Conservation (phyloP, 2,888 invertebrate species). For the Euzetes globulus region DNA sequence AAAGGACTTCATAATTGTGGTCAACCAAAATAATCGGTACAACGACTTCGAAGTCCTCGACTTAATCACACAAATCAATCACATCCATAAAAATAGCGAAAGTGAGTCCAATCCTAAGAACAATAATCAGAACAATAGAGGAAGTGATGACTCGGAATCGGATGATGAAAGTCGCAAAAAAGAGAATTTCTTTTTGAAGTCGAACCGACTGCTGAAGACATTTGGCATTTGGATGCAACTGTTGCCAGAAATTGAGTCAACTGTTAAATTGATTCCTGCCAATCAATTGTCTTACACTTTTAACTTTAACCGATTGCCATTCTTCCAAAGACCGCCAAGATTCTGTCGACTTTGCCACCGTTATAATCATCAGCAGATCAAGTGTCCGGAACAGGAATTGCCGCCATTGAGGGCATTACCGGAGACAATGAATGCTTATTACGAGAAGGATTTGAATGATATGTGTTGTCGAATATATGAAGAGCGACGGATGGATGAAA, state of each 20-base stretch:
- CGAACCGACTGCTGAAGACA: neutral
- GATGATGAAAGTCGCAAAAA: neutral
- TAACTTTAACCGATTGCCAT: conserved; percentile 19
- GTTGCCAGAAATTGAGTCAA: neutral
- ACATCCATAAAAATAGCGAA: neutral
- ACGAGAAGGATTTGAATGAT: conserved; percentile 44
- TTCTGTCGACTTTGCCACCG: conserved; percentile 47
- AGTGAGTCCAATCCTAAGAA: neutral
- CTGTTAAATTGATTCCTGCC: neutral
- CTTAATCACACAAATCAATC: neutral
- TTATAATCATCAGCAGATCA: conserved; percentile 51
- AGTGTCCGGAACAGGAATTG: conserved; percentile 52
- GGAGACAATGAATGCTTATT: conserved; percentile 44
- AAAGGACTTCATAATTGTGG: neutral
- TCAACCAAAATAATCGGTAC: neutral
- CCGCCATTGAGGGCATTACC: conserved; percentile 49
- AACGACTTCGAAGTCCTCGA: neutral
- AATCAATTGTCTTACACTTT: neutral
- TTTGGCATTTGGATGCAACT: neutral
- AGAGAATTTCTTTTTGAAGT: neutral
- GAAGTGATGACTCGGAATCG: neutral
- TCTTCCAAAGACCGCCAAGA: conserved; percentile 35
- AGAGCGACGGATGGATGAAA: conserved; percentile 39
- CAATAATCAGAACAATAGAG: neutral
- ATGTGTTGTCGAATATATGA: conserved; percentile 46